Evolutionary conservation across 2,113 vertebrate genomes (phyloP).

Genomic region (Microtus oregoni): DNA sequence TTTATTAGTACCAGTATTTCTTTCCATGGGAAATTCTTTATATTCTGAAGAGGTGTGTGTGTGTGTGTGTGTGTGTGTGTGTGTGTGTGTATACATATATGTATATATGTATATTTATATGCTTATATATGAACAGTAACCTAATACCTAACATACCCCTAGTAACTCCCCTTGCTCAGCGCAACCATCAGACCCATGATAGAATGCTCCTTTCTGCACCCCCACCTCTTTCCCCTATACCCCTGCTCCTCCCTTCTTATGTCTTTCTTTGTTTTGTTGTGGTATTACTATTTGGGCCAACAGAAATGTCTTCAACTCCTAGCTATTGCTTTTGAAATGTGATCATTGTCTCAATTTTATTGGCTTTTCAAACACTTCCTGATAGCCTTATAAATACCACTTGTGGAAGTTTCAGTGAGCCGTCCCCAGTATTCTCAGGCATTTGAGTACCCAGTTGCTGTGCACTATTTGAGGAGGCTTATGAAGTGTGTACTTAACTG

Average conservation of each 20-base stretch:
- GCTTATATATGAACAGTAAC: neutral
- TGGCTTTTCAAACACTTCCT: neutral
- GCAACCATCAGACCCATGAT: neutral
- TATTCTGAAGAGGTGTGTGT: neutral
- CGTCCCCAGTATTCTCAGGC: neutral
- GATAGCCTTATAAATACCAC: neutral
- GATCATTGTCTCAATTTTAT: neutral
- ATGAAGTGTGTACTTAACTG: neutral
- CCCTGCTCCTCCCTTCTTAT: too few species aligned
- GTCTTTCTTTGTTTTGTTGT: too few species aligned
- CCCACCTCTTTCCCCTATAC: accelerated
- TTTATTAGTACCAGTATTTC: neutral
- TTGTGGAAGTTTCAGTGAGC: neutral
- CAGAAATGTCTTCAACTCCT: neutral
- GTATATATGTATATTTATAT: too few species aligned
- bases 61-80: too few species aligned
- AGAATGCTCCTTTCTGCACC: neutral
- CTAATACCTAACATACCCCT: neutral
- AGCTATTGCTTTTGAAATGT: neutral
- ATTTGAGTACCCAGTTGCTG: neutral
- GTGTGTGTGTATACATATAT: neutral
- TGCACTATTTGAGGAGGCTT: neutral
- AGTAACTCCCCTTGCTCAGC: neutral
- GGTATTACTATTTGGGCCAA: neutral
- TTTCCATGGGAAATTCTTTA: neutral